These are phyloP conservation scores for Athetis lepigone DNA, from an alignment of 2,888 invertebrate genomes.

Conservation along the genomic window DNA sequence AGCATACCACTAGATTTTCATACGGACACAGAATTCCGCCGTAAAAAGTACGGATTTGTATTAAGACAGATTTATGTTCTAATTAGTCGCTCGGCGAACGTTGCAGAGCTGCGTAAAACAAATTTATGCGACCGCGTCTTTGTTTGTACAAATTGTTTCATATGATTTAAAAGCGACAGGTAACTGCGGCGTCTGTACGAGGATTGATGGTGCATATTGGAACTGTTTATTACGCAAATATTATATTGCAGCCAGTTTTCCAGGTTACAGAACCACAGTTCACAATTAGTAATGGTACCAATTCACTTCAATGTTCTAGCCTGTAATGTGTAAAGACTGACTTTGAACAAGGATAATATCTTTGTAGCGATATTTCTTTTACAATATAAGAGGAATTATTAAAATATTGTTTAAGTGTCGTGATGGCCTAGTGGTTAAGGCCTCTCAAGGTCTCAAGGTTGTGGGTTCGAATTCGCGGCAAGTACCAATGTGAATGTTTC, in stretches of 20 bases:
- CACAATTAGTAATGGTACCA: background rate
- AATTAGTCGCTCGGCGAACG: conserved; percentile 81
- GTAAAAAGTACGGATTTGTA: conserved; percentile 82
- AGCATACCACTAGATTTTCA: conserved; percentile 56
- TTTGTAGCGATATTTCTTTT: too few relatives aligned
- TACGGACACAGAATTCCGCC: conserved; percentile 68
- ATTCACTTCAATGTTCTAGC: background rate
- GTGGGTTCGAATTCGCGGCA: too few relatives aligned
- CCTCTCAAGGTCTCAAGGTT: too few relatives aligned
- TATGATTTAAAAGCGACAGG: conserved; percentile 79
- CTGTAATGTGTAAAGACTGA: too few relatives aligned
- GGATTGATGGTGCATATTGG: conserved; percentile 58
- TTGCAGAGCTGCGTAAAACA: conserved; percentile 80
- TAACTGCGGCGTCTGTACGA: conserved; percentile 65
- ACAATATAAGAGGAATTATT: too few relatives aligned
- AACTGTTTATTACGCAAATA: conserved; percentile 49
- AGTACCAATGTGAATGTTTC: too few relatives aligned
- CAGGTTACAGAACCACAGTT: conserved; percentile 10
- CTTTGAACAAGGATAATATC: too few relatives aligned
- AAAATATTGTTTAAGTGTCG: too few relatives aligned
- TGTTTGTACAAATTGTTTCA: conserved; percentile 81
- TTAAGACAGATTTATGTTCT: conserved; percentile 87
- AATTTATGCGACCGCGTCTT: conserved; percentile 84
- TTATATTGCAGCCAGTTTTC: conserved; percentile 5
- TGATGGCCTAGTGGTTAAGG: too few relatives aligned